phyloP scores from a whole-genome alignment of 2,797 vertebrate species.

The Protosalanx chinensis region DNA sequence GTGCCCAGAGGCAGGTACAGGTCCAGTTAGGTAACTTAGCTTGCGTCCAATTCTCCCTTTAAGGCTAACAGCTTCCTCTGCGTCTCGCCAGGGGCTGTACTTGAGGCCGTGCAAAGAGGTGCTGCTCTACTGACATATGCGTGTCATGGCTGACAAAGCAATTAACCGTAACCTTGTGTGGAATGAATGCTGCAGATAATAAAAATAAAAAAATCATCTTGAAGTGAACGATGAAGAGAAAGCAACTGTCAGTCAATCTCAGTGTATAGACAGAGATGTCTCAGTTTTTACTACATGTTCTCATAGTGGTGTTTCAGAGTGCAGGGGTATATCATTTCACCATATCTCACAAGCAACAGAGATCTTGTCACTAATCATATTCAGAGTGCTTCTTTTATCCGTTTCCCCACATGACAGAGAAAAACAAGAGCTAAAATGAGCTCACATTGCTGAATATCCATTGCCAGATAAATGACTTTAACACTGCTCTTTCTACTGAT shows the following conservation, averaged over 20 bases:
- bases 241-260: too few relatives aligned
- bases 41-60: not conserved
- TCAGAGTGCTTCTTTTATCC: not conserved
- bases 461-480: slow-evolving; percentile 45
- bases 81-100: not conserved
- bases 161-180: not conserved
- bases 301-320: too few relatives aligned
- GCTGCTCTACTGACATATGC: not conserved
- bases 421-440: slow-evolving; percentile 26
- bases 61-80: not conserved
- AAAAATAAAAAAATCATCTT: too few relatives aligned
- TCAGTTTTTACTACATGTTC: not conserved
- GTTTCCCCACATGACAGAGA: slow-evolving; percentile 4
- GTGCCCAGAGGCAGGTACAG: not conserved
- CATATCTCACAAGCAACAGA: slow-evolving; percentile 10
- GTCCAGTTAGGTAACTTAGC: not conserved
- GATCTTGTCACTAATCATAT: slow-evolving; percentile 6
- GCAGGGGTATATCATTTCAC: too few relatives aligned
- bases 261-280: not conserved
- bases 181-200: not conserved
- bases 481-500: slow-evolving; percentile 48
- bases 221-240: slow-evolving; percentile 2
- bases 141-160: not conserved
- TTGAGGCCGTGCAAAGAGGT: not conserved
- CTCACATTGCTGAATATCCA: slow-evolving; percentile 28